Evolutionary conservation across 53 echinoderm and acorn worm species (phyloP).

Genomic region (Actinopyga echinites): DNA sequence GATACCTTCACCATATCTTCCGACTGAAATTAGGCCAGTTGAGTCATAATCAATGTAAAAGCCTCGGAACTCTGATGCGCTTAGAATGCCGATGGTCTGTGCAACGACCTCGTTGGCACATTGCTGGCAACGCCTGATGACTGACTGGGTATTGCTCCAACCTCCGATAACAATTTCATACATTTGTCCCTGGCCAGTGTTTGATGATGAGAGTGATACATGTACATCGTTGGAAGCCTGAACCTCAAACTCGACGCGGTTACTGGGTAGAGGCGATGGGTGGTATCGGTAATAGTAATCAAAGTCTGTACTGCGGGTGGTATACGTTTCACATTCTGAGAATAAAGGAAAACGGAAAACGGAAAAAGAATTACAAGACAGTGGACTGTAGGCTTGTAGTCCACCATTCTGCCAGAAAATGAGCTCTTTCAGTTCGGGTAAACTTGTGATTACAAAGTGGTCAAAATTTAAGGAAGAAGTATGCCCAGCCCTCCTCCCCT

Average conservation of each 20-base stretch:
- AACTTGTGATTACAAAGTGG: too few relatives aligned
- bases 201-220: slow-evolving; percentile 48
- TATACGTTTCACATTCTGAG: slow-evolving; percentile 12
- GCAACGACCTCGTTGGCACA: slow-evolving; percentile 55
- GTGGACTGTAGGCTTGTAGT: too few relatives aligned
- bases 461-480: too few relatives aligned
- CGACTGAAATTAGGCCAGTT: slow-evolving; percentile 58
- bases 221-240: slow-evolving; percentile 66
- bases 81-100: slow-evolving; percentile 54
- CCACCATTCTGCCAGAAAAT: too few relatives aligned
- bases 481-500: too few relatives aligned
- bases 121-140: slow-evolving; percentile 55
- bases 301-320: slow-evolving; percentile 37
- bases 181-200: slow-evolving; percentile 45
- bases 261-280: slow-evolving; percentile 28
- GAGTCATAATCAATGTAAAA: slow-evolving; percentile 56
- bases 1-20: slow-evolving; percentile 46
- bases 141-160: slow-evolving; percentile 64
- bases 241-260: slow-evolving; percentile 63
- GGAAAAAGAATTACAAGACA: too few relatives aligned
- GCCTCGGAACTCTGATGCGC: slow-evolving; percentile 60
- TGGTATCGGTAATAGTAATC: slow-evolving; percentile 67
- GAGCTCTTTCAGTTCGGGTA: too few relatives aligned
- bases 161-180: slow-evolving; percentile 72
- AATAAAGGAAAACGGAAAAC: too few relatives aligned